These are phyloP conservation scores for Subacronicta megacephala DNA, from an alignment of 2,888 invertebrate species.

Conservation along the genomic window DNA sequence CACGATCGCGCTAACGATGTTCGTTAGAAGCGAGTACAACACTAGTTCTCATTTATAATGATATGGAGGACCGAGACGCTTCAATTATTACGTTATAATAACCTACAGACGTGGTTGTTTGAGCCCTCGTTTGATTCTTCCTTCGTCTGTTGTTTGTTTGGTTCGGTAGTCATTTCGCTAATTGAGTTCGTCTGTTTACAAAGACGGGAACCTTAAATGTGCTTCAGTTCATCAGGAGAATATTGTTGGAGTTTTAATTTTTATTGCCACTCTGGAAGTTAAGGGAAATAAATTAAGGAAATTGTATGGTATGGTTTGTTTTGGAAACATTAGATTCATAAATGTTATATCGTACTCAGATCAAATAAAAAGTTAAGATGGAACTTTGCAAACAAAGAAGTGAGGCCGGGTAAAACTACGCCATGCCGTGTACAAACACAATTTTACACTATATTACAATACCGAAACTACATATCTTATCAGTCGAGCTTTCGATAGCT, in stretches of 20 bases:
- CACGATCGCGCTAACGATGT: slow-evolving; percentile 54
- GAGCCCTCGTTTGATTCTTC: slow-evolving; percentile 42
- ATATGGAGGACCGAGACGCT: slow-evolving; percentile 45
- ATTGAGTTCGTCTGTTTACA: slow-evolving; percentile 44
- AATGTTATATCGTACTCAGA: too few relatives aligned
- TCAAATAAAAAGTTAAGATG: too few relatives aligned
- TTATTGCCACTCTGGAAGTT: slow-evolving; percentile 13
- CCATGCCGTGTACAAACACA: too few relatives aligned
- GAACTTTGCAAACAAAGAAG: too few relatives aligned
- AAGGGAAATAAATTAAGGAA: slow-evolving; percentile 17
- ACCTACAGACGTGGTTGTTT: slow-evolving; percentile 42
- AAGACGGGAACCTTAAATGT: slow-evolving; percentile 33
- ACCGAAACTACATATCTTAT: too few relatives aligned
- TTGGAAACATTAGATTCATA: background rate
- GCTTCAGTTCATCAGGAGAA: slow-evolving; percentile 39
- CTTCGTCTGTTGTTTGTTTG: slow-evolving; percentile 38
- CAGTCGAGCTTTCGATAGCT: too few relatives aligned
- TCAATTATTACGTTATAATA: slow-evolving; percentile 61
- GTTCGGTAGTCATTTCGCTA: slow-evolving; percentile 38
- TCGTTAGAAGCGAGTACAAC: slow-evolving; percentile 43
- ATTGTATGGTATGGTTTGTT: slow-evolving; percentile 18
- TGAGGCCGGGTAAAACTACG: too few relatives aligned
- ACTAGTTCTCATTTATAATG: slow-evolving; percentile 54
- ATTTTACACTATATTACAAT: too few relatives aligned
- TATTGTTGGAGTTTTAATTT: slow-evolving; percentile 35